Conservation (phyloP, 2,113 vertebrate genomes). For the Lampris incognitus region DNA sequence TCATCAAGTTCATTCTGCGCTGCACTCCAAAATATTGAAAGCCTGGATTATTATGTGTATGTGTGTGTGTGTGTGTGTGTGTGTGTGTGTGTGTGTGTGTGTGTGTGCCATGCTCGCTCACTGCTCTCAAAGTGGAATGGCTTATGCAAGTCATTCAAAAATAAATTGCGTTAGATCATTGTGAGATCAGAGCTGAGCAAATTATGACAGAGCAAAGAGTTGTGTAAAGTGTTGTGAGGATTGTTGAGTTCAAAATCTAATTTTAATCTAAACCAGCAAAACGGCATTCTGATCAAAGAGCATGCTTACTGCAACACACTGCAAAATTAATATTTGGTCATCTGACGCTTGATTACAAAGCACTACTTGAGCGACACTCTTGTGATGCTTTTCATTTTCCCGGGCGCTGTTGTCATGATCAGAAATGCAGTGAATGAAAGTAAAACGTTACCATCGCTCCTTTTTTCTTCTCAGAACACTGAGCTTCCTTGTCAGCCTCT, state of each 20-base stretch:
- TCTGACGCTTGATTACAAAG: conserved; percentile 29
- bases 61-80: no score
- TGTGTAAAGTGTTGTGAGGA: not conserved
- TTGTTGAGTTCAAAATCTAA: not conserved
- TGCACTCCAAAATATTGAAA: conserved; percentile 42
- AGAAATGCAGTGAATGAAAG: conserved; percentile 23
- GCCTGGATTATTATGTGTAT: conserved; percentile 2
- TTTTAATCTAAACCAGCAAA: not conserved
- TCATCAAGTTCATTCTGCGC: conserved; percentile 52
- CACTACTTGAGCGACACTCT: not conserved
- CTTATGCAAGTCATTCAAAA: conserved; percentile 6
- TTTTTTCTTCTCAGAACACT: conserved; percentile 43
- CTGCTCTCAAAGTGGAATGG: not conserved
- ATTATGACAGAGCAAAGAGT: not conserved
- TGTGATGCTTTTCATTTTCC: conserved; percentile 18
- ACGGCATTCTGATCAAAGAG: conserved; percentile 8
- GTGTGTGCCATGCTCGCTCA: conserved; percentile 22
- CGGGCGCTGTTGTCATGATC: conserved; percentile 24
- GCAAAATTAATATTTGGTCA: conserved; percentile 22
- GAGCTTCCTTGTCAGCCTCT: conserved; percentile 64
- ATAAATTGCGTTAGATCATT: conserved; percentile 29
- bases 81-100: no score
- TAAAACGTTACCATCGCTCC: conserved; percentile 44
- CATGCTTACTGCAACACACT: conserved; percentile 22
- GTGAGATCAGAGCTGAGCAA: not conserved